These are phyloP conservation scores for Hartigia nigra DNA, from an alignment of 2,888 invertebrate species.

Conservation along the genomic window DNA sequence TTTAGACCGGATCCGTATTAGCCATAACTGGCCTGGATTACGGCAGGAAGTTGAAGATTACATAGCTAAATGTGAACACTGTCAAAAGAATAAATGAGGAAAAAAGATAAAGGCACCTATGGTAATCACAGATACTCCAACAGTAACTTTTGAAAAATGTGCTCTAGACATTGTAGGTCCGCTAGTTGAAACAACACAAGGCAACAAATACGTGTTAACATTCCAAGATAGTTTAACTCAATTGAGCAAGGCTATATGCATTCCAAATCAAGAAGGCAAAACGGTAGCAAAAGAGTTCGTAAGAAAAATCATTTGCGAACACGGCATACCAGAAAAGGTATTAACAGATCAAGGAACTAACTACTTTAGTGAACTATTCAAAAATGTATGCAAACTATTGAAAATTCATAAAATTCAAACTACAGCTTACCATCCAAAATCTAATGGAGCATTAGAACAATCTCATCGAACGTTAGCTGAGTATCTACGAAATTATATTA, in stretches of 20 bases:
- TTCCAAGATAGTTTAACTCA: conserved; percentile 56
- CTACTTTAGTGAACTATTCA: conserved; percentile 25
- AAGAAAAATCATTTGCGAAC: conserved; percentile 38
- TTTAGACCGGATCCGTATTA: conserved; percentile 22
- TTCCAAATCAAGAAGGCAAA: conserved; percentile 50
- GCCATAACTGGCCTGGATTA: conserved; percentile 41
- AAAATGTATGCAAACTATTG: conserved; percentile 29
- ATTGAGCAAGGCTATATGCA: conserved; percentile 47
- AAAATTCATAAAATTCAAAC: conserved; percentile 48
- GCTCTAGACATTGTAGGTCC: conserved; percentile 53
- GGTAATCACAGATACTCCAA: conserved; percentile 46
- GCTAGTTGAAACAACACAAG: conserved; percentile 42
- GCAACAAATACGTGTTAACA: conserved; percentile 55
- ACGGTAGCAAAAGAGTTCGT: conserved; percentile 47
- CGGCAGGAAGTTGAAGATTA: conserved; percentile 32
- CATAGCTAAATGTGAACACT: conserved; percentile 44
- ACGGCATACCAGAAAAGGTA: conserved; percentile 44
- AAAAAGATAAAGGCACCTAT: conserved; percentile 42
- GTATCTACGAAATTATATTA: conserved; percentile 48
- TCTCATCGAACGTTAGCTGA: conserved; percentile 48
- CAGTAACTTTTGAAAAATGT: conserved; percentile 42
- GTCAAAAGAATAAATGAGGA: conserved; percentile 49
- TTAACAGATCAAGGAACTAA: conserved; percentile 46
- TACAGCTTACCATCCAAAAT: conserved; percentile 49
- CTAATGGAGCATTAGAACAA: conserved; percentile 50